Percentiles rank a stretch among this genome's conserved stretches.
Conservation (phyloP, 2,888 invertebrate species). For the Metallyticus violacea region DNA sequence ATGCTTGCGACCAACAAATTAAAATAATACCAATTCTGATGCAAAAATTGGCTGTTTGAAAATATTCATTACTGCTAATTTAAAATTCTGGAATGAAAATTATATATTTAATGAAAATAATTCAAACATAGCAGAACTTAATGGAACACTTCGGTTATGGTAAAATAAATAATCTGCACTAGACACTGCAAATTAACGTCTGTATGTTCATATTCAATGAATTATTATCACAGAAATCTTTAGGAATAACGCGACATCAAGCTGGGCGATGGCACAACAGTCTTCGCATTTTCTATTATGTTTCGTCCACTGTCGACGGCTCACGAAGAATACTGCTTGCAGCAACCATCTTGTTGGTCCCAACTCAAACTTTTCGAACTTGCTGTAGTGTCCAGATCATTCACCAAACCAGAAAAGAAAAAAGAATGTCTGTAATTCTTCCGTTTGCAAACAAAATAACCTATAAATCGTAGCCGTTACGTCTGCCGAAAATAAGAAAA, state of each 20-base stretch:
- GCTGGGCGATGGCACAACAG: background rate
- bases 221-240: slow-evolving; percentile 19
- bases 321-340: background rate
- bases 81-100: background rate
- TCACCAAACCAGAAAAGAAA: background rate
- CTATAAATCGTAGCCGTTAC: background rate
- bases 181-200: background rate
- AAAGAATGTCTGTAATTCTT: background rate
- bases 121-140: background rate
- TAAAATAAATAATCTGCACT: background rate
- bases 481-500: background rate
- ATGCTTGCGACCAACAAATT: background rate
- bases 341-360: background rate
- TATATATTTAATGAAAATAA: background rate
- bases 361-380: background rate
- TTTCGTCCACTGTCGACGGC: slow-evolving; percentile 7
- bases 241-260: background rate
- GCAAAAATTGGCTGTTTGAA: background rate
- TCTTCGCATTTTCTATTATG: background rate
- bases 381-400: background rate
- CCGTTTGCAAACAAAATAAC: background rate
- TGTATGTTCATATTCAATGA: background rate
- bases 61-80: background rate
- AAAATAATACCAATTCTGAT: background rate
- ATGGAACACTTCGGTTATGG: background rate